Evolutionary conservation across 2,888 invertebrate genomes (phyloP).

Genomic region (Tryphoninae sp.): DNA sequence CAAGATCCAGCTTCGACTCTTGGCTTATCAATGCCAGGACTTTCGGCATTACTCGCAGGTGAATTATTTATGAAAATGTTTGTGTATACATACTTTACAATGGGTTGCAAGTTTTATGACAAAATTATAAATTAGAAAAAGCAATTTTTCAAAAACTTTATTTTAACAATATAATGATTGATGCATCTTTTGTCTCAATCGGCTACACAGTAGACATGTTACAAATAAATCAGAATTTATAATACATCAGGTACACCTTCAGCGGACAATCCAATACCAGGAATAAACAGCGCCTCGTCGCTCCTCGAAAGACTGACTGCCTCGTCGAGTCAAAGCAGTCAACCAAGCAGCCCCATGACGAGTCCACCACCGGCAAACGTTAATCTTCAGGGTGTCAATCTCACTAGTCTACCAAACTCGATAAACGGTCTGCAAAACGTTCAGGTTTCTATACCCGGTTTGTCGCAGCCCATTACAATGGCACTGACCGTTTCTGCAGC

Average conservation of each 20-base stretch:
- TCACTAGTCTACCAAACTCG: conserved; percentile 85
- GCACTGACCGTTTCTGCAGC: conserved; percentile 89
- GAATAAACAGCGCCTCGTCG: conserved; percentile 82
- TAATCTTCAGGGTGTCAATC: conserved; percentile 87
- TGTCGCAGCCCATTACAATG: conserved; percentile 92
- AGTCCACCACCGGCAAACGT: conserved; percentile 84
- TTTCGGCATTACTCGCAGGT: conserved; percentile 84
- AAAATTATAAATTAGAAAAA: no score
- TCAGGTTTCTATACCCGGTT: conserved; percentile 90
- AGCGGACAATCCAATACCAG: conserved; percentile 84
- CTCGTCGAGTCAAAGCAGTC: conserved; percentile 79
- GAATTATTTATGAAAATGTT: conserved; percentile 33
- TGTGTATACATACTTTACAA: no score
- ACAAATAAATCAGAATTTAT: not conserved
- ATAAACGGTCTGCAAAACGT: conserved; percentile 90
- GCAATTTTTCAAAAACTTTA: no score
- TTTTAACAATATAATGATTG: no score
- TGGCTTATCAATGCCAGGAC: conserved; percentile 84
- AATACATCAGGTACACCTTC: conserved; percentile 82
- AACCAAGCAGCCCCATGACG: conserved; percentile 79
- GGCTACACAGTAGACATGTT: not conserved
- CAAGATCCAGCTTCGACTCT: conserved; percentile 81
- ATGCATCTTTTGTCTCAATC: not conserved
- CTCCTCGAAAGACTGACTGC: conserved; percentile 83
- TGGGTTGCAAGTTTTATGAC: no score